Evolutionary conservation across 2,888 invertebrate species (phyloP), one percentile per base, ranked within the genome.

Genomic region (Seira ritae): DNA sequence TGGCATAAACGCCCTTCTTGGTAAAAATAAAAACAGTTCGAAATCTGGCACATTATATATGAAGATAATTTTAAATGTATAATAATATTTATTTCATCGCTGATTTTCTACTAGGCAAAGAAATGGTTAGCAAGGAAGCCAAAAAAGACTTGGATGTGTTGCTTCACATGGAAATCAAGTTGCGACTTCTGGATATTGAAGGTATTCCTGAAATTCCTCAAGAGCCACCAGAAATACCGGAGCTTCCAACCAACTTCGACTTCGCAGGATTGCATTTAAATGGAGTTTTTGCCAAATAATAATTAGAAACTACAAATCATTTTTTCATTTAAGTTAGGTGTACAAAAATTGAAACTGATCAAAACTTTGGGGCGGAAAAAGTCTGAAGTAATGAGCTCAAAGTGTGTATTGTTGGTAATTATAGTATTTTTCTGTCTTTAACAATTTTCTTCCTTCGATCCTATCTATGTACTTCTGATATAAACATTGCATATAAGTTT

Each of bases 161-260:
- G 80, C 92, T 99, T 12, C 96, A 96, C 10, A 98, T 99, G 97
- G 98, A 99, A 90, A 97, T 98, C 77, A 98, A 98, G 91, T 93
- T 99, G 67, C 92, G 98, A 84, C 92, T 99, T 78, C 92, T 99
- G 84, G 98, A 98, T 91, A 96, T 97, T 0, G 98, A 98, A 91
- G 98, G 98, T 4, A 95, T 98, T 76, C 95, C 96, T 87, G 84
- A 84, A 76, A 97, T 98, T 89, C 98, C 98, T 0, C 96, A 97
- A 90, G 95, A 96, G 90, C 96, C 98, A 15, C 98, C 98, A 1
- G 94, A 94, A 65, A 95, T 98, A 90, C 98, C 98, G 96, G 72
- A 67, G 19, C 70, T 84, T 69, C 84, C 84, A 42, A 50, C 75
- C 88, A 96, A 97, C 92, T 98, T 96, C 91, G 96, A 96, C 91